Percentiles rank a stretch among this genome's conserved stretches.
phyloP scores from a whole-genome alignment of 2,797 vertebrate species.

The Hippopotamyrus pictus region DNA sequence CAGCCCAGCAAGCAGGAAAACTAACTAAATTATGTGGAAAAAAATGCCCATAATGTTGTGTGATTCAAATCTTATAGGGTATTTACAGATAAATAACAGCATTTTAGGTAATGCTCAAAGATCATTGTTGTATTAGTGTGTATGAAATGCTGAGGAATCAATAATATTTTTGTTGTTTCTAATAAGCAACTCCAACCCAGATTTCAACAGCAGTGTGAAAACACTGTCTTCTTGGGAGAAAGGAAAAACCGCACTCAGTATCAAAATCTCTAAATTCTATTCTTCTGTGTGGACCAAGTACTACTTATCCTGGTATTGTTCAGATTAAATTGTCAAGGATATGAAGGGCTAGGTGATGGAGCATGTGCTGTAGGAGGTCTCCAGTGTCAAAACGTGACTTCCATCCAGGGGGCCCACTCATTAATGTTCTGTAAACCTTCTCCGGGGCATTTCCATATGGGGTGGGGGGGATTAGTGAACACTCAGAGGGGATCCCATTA shows the following conservation, averaged over 20 bases:
- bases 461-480: background rate
- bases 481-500: background rate
- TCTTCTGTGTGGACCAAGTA: background rate
- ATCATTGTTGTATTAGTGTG: background rate
- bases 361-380: background rate
- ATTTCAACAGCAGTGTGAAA: background rate
- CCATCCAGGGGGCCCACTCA: background rate
- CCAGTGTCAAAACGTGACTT: background rate
- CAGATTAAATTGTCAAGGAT: constrained; percentile 13
- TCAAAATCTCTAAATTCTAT: background rate
- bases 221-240: background rate
- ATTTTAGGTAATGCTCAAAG: background rate
- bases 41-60: background rate
- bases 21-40: background rate
- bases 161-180: background rate
- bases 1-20: background rate
- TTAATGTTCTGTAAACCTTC: background rate
- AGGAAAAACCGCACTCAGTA: background rate
- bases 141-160: background rate
- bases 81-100: background rate
- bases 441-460: background rate
- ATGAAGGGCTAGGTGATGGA: constrained; percentile 12
- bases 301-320: background rate
- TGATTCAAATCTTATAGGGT: background rate
- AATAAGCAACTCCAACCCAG: background rate